These are phyloP conservation scores for Sarcophilus harrisii DNA, from an alignment of 2,797 vertebrate species.

Conservation along the genomic window DNA sequence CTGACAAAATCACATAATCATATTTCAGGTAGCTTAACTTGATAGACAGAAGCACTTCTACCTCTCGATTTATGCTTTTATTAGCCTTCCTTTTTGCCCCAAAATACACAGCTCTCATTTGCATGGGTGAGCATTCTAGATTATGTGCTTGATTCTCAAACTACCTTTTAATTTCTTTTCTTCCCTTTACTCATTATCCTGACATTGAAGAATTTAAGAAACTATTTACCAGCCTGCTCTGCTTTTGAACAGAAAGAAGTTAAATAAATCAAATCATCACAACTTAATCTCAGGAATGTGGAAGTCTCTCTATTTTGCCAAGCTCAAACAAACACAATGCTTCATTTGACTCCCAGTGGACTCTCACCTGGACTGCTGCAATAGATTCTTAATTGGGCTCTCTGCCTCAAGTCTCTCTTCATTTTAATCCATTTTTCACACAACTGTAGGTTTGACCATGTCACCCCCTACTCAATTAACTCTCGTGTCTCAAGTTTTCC, in stretches of 20 bases:
- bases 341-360: neutral
- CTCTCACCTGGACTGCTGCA: neutral
- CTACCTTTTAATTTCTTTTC: neutral
- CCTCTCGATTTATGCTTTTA: neutral
- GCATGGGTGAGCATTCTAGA: neutral
- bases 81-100: neutral
- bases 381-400: neutral
- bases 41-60: neutral
- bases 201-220: neutral
- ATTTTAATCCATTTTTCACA: neutral
- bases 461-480: neutral
- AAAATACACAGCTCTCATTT: neutral
- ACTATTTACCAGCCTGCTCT: neutral
- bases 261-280: neutral
- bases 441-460: neutral
- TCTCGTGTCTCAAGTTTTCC: neutral
- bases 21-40: neutral
- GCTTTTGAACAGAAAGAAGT: neutral
- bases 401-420: neutral
- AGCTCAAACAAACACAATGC: neutral
- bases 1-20: neutral
- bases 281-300: neutral
- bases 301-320: neutral
- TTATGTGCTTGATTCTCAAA: neutral
- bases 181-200: neutral